Conservation (phyloP, 2,797 vertebrate species). For the Hipposideros larvatus region DNA sequence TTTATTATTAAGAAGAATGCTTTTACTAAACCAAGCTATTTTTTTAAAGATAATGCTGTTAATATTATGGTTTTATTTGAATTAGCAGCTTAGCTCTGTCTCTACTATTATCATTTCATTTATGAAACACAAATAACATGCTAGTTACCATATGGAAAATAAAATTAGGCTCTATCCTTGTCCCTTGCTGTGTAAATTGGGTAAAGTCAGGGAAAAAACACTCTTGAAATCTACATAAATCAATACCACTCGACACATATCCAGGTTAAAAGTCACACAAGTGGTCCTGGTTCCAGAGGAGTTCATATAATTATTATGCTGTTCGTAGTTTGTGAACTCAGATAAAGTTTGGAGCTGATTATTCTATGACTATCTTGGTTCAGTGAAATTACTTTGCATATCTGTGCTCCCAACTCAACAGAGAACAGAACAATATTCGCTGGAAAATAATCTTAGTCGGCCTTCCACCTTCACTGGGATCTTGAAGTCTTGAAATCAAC, state of each 20-base stretch:
- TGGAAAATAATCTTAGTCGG: conserved; percentile 55
- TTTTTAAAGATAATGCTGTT: background rate
- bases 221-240: background rate
- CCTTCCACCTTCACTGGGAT: conserved; percentile 61
- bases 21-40: conserved; percentile 9
- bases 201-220: conserved; percentile 11
- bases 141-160: conserved; percentile 10
- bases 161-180: background rate
- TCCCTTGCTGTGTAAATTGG: background rate
- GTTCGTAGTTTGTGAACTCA: background rate
- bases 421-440: conserved; percentile 45
- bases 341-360: conserved; percentile 37
- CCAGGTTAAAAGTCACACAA: conserved; percentile 29
- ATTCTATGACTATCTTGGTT: background rate
- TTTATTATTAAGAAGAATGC: conserved; percentile 50
- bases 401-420: conserved; percentile 61
- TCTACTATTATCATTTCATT: background rate
- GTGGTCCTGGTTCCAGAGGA: background rate
- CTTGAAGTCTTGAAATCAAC: conserved; percentile 55
- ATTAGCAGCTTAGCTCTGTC: background rate
- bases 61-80: conserved; percentile 50
- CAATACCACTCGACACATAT: background rate
- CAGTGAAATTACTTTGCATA: conserved; percentile 56
- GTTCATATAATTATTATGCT: background rate
- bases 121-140: background rate